Evolutionary conservation across 2,888 invertebrate genomes (phyloP).

Genomic region (Dasysyrphus albostriatus): DNA sequence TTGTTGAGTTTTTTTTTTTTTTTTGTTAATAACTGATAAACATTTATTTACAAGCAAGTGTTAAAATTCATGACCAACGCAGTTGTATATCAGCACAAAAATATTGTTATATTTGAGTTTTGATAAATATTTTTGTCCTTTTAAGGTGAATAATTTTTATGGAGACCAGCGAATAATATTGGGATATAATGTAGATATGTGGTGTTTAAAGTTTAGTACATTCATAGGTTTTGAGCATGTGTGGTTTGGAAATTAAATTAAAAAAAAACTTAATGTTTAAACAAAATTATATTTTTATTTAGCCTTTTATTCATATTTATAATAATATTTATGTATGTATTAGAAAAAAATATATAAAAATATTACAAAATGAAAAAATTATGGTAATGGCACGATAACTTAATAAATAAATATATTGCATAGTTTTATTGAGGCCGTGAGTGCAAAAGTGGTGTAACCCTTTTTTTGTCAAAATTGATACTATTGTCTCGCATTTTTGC

Average conservation of each 20-base stretch:
- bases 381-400: conserved; percentile 60
- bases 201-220: conserved; percentile 64
- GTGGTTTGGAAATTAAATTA: not conserved
- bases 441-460: no score
- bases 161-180: conserved; percentile 45
- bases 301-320: not conserved
- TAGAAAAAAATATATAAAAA: conserved; percentile 1
- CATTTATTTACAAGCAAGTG: conserved; percentile 43
- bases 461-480: no score
- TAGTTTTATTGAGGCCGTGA: no score
- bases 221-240: conserved; percentile 65
- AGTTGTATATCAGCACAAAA: conserved; percentile 18
- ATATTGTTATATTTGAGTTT: conserved; percentile 4
- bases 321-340: not conserved
- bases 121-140: conserved; percentile 2
- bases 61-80: conserved; percentile 37
- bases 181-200: conserved; percentile 68
- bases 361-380: conserved; percentile 1
- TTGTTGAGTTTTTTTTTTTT: not conserved
- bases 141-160: conserved; percentile 31
- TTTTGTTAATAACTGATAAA: conserved; percentile 7
- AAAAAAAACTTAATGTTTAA: conserved; percentile 6
- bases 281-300: conserved; percentile 43
- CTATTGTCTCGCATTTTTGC: no score
- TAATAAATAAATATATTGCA: conserved; percentile 66